These are phyloP conservation scores for Atrina japonica DNA, from an alignment of 2,888 invertebrate genomes.

Conservation along the genomic window DNA sequence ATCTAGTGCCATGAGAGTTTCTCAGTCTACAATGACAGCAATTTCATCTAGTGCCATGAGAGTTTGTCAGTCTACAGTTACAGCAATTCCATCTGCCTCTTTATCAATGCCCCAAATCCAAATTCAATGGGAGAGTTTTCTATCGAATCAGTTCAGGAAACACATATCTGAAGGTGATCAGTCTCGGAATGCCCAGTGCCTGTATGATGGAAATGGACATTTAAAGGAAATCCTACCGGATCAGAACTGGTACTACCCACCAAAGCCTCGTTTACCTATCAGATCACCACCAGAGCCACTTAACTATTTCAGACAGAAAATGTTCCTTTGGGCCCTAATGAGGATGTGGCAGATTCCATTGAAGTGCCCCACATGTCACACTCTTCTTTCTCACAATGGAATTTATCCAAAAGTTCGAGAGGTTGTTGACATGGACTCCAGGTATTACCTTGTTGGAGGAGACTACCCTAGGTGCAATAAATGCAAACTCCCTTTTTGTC, in stretches of 20 bases:
- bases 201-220: background rate
- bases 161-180: background rate
- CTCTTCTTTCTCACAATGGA: background rate
- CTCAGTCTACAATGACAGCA: too few species aligned
- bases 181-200: conserved; percentile 1
- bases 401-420: conserved; percentile 12
- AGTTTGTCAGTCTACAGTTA: background rate
- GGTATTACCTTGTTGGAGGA: conserved; percentile 11
- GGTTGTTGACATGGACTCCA: conserved; percentile 14
- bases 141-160: conserved; percentile 1
- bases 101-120: background rate
- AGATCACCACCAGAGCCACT: conserved; percentile 10
- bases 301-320: conserved; percentile 13
- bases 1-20: too few species aligned
- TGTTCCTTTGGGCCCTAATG: conserved; percentile 21
- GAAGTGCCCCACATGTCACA: background rate
- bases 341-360: conserved; percentile 14
- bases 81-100: background rate
- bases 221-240: conserved; percentile 3
- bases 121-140: conserved; percentile 1
- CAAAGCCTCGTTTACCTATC: background rate
- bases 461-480: conserved; percentile 12
- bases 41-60: too few species aligned
- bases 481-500: conserved; percentile 12
- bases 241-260: conserved; percentile 19